Evolutionary conservation across 2,113 vertebrate genomes (phyloP).

Genomic region (Neoarius graeffei): DNA sequence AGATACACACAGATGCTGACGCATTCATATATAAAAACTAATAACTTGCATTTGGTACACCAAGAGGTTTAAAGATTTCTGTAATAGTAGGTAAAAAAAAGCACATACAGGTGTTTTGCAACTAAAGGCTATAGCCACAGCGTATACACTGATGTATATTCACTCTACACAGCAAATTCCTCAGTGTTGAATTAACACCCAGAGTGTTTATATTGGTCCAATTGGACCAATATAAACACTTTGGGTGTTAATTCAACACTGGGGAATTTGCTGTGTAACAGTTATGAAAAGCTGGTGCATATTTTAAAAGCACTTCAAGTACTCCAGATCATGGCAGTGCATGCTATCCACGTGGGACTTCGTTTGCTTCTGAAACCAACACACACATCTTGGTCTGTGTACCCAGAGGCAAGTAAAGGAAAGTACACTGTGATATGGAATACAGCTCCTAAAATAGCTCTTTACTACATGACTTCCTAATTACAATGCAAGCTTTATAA

Average conservation of each 20-base stretch:
- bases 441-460: conserved; percentile 22
- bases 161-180: too few species aligned
- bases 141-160: conserved; percentile 2
- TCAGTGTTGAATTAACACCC: too few species aligned
- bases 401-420: conserved; percentile 19
- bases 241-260: too few species aligned
- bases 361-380: conserved; percentile 14
- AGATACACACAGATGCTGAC: background rate
- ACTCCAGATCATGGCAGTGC: conserved; percentile 27
- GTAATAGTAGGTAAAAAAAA: conserved; percentile 1
- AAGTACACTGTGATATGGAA: conserved; percentile 27
- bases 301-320: conserved; percentile 32
- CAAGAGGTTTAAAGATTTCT: conserved; percentile 17
- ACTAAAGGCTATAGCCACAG: background rate
- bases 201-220: too few species aligned
- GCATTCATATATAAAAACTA: conserved; percentile 6
- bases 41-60: background rate
- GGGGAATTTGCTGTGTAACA: too few species aligned
- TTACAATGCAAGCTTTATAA: conserved; percentile 29
- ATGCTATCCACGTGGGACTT: conserved; percentile 31
- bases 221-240: too few species aligned
- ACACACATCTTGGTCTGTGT: conserved; percentile 26
- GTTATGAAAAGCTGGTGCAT: conserved; percentile 36
- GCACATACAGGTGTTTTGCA: background rate
- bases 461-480: conserved; percentile 42